These are phyloP conservation scores for Microchirus variegatus DNA, from an alignment of 2,797 vertebrate genomes.

Conservation along the genomic window DNA sequence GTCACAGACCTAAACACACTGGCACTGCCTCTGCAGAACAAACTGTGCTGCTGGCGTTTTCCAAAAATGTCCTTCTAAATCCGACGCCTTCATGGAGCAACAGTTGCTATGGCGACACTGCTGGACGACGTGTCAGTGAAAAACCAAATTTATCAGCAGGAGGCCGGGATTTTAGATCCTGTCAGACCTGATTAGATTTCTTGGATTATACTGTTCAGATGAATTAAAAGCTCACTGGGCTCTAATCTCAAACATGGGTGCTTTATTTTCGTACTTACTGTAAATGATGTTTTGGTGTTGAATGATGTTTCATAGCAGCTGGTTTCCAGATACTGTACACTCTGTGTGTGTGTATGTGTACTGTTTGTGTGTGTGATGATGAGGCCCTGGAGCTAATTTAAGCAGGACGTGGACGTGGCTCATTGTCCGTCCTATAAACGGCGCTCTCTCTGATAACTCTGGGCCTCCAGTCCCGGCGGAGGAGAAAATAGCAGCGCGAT, in stretches of 20 bases:
- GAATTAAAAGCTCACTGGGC: background rate
- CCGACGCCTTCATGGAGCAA: constrained; percentile 26
- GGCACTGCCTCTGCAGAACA: constrained; percentile 6
- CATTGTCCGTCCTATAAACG: constrained; percentile 65
- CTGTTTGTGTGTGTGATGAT: background rate
- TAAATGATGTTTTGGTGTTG: constrained; percentile 13
- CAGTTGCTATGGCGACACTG: constrained; percentile 60
- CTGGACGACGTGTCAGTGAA: constrained; percentile 30
- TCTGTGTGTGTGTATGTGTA: background rate
- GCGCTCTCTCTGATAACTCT: constrained; percentile 35
- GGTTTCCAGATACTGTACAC: background rate
- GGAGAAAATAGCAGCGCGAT: constrained; percentile 64
- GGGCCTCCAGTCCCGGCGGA: constrained; percentile 35
- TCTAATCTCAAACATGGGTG: background rate
- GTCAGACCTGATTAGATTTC: constrained; percentile 18
- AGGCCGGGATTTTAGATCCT: constrained; percentile 32
- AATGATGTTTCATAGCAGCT: constrained; percentile 22
- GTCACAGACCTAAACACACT: background rate
- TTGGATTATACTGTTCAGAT: constrained; percentile 6
- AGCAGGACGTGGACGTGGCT: constrained; percentile 54
- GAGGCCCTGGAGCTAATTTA: constrained; percentile 40
- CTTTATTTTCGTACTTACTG: constrained; percentile 3
- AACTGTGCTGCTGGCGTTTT: constrained; percentile 23
- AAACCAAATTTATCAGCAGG: constrained; percentile 34
- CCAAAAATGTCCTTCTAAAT: constrained; percentile 51